Evolutionary conservation across 2,797 vertebrate species (phyloP).

Genomic region (Manis crassicaudata): DNA sequence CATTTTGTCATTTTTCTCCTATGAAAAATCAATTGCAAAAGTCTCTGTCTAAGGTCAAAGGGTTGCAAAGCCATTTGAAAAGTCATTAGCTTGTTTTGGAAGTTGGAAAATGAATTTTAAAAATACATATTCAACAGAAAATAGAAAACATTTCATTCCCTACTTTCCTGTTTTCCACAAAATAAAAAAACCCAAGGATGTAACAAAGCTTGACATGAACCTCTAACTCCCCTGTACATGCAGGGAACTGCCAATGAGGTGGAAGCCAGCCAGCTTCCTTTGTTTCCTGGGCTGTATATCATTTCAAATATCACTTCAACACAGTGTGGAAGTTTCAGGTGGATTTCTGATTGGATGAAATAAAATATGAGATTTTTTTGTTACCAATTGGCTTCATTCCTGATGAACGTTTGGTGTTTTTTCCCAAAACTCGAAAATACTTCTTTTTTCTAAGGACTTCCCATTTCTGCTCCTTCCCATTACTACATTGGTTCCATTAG

Average conservation of each 20-base stretch:
- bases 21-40: conserved; percentile 72
- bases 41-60: conserved; percentile 63
- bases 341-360: neutral
- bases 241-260: neutral
- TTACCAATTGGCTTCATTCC: neutral
- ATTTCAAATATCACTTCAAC: neutral
- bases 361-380: neutral
- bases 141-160: neutral
- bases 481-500: neutral
- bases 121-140: conserved; percentile 25
- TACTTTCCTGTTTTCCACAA: neutral
- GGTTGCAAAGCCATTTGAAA: conserved; percentile 61
- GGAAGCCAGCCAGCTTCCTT: neutral
- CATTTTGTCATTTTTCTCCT: conserved; percentile 56
- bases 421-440: neutral
- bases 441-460: neutral
- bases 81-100: conserved; percentile 30
- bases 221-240: neutral
- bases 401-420: neutral
- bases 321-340: neutral
- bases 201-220: neutral
- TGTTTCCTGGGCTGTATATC: neutral
- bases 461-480: neutral
- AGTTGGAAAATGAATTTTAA: conserved; percentile 46
- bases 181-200: conserved; percentile 45